These are phyloP conservation scores for Phyllotreta striolata DNA, from an alignment of 2,888 invertebrate species.

Conservation along the genomic window DNA sequence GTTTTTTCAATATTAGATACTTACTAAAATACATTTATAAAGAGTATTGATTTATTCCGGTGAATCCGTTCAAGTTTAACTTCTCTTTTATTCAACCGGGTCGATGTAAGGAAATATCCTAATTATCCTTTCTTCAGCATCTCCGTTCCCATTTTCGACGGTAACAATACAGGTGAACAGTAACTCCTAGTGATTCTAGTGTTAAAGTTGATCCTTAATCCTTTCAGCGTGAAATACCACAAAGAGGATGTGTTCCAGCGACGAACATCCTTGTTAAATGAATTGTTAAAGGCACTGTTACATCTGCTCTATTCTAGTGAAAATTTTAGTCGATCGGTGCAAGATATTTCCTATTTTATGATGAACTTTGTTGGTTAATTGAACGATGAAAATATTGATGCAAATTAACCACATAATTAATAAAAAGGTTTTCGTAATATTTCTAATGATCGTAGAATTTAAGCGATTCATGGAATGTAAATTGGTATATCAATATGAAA, in stretches of 20 bases:
- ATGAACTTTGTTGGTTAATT: too few species aligned
- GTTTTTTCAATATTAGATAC: too few species aligned
- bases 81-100: constrained; percentile 14
- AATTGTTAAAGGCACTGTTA: constrained; percentile 28
- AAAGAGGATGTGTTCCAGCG: constrained; percentile 34
- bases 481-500: too few species aligned
- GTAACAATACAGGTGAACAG: constrained; percentile 45
- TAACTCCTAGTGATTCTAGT: constrained; percentile 40
- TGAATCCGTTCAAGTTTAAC: constrained; percentile 9
- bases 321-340: not conserved
- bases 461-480: too few species aligned
- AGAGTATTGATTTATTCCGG: not conserved
- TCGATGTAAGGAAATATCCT: constrained; percentile 38
- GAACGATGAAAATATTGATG: too few species aligned
- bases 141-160: constrained; percentile 40
- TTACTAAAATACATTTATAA: not conserved
- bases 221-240: constrained; percentile 39
- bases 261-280: constrained; percentile 34
- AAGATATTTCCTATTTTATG: too few species aligned
- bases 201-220: constrained; percentile 41
- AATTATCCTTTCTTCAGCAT: constrained; percentile 45
- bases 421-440: too few species aligned
- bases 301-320: not conserved
- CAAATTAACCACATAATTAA: too few species aligned
- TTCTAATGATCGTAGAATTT: too few species aligned